Percentiles rank a stretch among this genome's conserved stretches.
These are phyloP conservation scores for Calameuta pallipes DNA, from an alignment of 2,888 invertebrate species.

Conservation along the genomic window DNA sequence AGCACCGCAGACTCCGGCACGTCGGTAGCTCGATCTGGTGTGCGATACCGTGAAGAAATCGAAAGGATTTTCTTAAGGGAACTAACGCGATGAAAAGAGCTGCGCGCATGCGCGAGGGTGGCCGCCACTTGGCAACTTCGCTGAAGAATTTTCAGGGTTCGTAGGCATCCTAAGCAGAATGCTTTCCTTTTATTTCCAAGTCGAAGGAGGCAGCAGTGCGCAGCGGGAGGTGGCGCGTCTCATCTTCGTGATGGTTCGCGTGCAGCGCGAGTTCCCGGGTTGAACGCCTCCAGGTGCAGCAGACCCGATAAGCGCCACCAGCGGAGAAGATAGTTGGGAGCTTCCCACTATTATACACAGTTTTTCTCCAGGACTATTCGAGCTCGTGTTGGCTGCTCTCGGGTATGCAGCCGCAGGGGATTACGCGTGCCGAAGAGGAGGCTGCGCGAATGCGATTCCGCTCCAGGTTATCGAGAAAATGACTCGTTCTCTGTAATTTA, in stretches of 20 bases:
- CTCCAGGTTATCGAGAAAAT: no score
- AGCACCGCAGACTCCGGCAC: no score
- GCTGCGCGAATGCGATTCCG: no score
- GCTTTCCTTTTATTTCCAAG: constrained; percentile 45
- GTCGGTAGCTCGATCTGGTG: no score
- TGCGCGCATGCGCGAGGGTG: background rate
- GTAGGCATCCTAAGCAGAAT: constrained; percentile 37
- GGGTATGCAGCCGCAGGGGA: no score
- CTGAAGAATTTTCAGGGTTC: constrained; percentile 39
- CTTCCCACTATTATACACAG: background rate
- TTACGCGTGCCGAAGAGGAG: no score
- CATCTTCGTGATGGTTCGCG: constrained; percentile 34
- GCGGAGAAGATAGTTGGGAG: constrained; percentile 38
- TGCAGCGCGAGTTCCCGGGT: constrained; percentile 53
- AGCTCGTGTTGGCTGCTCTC: no score
- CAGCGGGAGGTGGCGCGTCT: constrained; percentile 20
- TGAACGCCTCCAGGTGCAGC: constrained; percentile 61
- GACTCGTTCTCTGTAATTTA: background rate
- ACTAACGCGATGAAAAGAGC: background rate
- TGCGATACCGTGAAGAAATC: background rate
- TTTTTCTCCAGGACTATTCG: background rate
- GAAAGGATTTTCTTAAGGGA: background rate
- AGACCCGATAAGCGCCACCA: constrained; percentile 61
- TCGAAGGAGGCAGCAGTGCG: constrained; percentile 23
- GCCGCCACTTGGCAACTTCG: background rate